Base-by-base conservation (phyloP, 2,113 vertebrate species). In the Chaetura pelagica region DNA sequence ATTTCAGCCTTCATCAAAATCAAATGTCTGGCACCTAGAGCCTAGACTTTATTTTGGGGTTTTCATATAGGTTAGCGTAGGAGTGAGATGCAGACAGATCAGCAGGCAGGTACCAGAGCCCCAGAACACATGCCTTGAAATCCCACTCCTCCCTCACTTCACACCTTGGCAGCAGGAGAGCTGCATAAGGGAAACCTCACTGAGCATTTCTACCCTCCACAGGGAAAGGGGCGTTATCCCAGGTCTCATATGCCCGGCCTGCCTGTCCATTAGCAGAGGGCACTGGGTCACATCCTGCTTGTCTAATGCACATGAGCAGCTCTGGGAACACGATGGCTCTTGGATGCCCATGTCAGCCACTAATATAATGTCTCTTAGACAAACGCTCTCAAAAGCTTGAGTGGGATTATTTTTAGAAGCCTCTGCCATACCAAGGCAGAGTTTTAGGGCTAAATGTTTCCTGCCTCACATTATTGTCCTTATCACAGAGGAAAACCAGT, bases 381-480 rank as follows among this genome's bases (percentile, higher is more conserved):
- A 75, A 90, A 83, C 24, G 79, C 63, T 67, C 72, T 0, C 32
- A 58, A 87, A 91, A 90, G 83, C 94, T 35, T 4, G 44, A 77
- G 84, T 6, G 85, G 83, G 75, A 88, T 94, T 95, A 94, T 96
- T 96, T 90, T 94, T 96, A 94, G 96, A 96, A 89, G 88, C 49
- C 71, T 81, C 55, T 82, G 94, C 71, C 90, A 89, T 26, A 69
- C 64, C 49, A 14, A 54, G 75, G 93, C 30, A 78, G 68, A 54
- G 46, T 51, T 96, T 96, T 71, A 93, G 95, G 85, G 79, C 90
- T 90, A 81, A 86, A 55, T 24, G 48, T 75, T 92, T 90, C 83
- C 93, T 78, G 68, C 77, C 83, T 94, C 24, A 0, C 66, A 84
- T 90, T 78, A 58, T 61, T 72, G 80, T 82, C 74, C 73, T 84